Evolutionary conservation across 1,140 invertebrate species (phyloP).

Genomic region (Euura saliciscinereae): DNA sequence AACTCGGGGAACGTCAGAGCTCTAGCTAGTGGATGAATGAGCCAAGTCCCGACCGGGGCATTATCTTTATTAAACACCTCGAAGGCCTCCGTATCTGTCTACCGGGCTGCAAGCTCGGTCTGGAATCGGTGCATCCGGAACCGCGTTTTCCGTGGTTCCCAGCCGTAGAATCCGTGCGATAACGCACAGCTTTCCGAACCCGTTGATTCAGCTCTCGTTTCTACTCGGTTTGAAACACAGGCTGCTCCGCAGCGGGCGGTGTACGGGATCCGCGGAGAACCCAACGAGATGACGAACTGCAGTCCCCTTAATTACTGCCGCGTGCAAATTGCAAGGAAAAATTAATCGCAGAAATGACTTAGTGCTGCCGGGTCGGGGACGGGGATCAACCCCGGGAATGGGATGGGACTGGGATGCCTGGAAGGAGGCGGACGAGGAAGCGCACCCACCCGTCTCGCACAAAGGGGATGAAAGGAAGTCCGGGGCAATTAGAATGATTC

Average conservation of each 20-base stretch:
- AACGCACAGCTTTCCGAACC: neutral
- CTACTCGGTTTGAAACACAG: no score
- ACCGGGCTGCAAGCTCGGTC: neutral
- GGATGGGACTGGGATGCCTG: conserved; percentile 22
- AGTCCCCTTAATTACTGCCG: conserved; percentile 62
- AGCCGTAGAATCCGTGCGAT: neutral
- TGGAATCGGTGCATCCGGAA: neutral
- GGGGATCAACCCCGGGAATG: conserved; percentile 18
- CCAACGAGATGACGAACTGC: conserved; percentile 52
- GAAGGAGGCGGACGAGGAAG: conserved; percentile 41
- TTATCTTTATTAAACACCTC: conserved; percentile 61
- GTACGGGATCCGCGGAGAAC: no score
- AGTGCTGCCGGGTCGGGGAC: conserved; percentile 43
- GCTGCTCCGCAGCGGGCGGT: no score
- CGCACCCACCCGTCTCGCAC: conserved; percentile 47
- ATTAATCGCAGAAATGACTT: conserved; percentile 65
- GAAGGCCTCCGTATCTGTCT: conserved; percentile 25
- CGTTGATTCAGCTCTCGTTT: neutral
- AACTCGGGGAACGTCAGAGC: conserved; percentile 40
- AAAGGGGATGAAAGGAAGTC: conserved; percentile 61
- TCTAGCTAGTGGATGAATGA: conserved; percentile 48
- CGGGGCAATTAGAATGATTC: conserved; percentile 63
- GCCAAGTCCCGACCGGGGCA: conserved; percentile 45
- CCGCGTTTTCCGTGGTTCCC: neutral
- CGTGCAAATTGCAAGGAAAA: conserved; percentile 64